Evolutionary conservation across 2,888 invertebrate species (phyloP).

Genomic region (Branchellion lobata): DNA sequence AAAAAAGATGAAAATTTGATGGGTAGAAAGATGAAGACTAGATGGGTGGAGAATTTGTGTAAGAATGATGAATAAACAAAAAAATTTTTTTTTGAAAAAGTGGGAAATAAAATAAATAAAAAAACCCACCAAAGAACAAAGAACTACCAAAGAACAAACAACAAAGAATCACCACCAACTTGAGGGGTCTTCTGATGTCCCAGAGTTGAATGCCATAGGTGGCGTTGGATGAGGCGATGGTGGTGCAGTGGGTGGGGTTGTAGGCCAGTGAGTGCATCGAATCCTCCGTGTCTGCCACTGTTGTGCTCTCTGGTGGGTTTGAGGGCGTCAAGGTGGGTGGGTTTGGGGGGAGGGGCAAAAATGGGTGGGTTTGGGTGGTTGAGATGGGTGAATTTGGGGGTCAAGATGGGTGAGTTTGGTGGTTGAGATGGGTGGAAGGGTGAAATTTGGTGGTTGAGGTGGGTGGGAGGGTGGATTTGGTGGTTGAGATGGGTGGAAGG

Average conservation of each 20-base stretch:
- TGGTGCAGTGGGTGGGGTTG: constrained; percentile 79
- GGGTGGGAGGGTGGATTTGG: background rate
- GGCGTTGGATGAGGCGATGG: constrained; percentile 84
- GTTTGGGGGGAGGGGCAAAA: background rate
- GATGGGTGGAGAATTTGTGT: background rate
- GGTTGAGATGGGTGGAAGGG: background rate
- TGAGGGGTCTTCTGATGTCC: constrained; percentile 81
- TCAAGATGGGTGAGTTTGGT: background rate
- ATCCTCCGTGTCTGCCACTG: constrained; percentile 12
- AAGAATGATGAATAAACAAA: background rate
- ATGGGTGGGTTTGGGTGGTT: background rate
- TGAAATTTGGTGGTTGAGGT: background rate
- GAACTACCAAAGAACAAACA: no score
- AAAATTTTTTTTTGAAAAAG: background rate
- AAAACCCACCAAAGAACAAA: background rate
- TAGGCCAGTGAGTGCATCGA: constrained; percentile 94
- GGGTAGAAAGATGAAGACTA: background rate
- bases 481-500: background rate
- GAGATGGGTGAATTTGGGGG: background rate
- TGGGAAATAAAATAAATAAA: background rate
- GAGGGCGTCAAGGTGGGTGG: background rate
- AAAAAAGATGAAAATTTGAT: background rate
- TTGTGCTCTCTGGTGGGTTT: constrained; percentile 63
- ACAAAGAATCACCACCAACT: constrained; percentile 64
- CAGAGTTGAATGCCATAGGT: constrained; percentile 84